Evolutionary conservation across 64 coral and sea anemone genomes (phyloP), one percentile per base, ranked within the genome.

Genomic region (Stylophora pistillata): DNA sequence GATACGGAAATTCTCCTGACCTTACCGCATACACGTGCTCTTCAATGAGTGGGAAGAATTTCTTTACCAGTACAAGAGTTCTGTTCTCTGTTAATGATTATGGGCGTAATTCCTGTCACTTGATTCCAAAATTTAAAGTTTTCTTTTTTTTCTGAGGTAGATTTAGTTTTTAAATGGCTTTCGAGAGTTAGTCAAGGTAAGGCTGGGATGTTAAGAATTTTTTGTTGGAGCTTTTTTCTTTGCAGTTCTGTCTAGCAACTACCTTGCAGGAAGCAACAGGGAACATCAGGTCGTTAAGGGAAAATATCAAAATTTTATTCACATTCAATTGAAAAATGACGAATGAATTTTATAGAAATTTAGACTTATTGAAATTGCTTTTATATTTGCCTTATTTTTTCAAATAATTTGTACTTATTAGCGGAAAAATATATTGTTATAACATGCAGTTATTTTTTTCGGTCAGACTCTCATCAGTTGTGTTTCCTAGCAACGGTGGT

Each of bases 271-370:
- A 79, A 79, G 59, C n/a, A 15, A 59, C 14, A 31, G 56, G 27
- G 59, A 79, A 32, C 13, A 23, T 29, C 10, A 29, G n/a, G 30
- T 18, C 31, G 2, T 18, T 18, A 31, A 56, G 16, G 59, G 23
- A 59, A 59, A 59, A 27, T 30, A 31, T 56, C 77, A 79, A 18
- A 79, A 55, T 79, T 79, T 18, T 31, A 79, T 60, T 30, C 77
- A 15, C 15, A 30, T 60, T 60, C 56, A 59, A 55, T 55, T 18
- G 23, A 31, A 78, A 15, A 57, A 59, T 15, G 32, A 53, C 31
- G 73, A 76, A 79, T 60, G 55, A 33, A 30, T 32, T 79, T 79
- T 60, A 61, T 59, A 32, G 3, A 78, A 78, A 30, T 4, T 59
- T 6, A 59, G 15, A 26, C 26, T 58, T 13, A 57, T 78, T 76